Evolutionary conservation across 1,140 invertebrate genomes (phyloP), one percentile per base, ranked within the genome.

Genomic region (Drosophila ambigua): DNA sequence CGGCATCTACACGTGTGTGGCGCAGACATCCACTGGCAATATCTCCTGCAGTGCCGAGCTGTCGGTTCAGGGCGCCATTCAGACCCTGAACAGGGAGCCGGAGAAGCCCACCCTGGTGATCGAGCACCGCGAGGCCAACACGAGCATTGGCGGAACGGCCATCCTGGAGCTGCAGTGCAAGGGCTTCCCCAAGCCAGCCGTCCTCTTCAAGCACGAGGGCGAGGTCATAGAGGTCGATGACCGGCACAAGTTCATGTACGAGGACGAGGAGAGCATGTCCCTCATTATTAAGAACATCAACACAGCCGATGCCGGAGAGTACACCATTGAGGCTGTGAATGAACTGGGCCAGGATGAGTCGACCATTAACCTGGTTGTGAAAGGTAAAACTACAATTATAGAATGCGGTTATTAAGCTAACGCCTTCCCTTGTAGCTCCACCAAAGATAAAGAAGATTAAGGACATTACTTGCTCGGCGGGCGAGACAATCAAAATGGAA

Each of bases 1-100:
- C 24, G 98, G 98, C 5, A 93, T 98, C 4, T 99, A 99, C 91
- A 99, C 98, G 0, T 99, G 98, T 82, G 97, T 98, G 1, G 98
- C 98, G 0, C 97, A 97, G 85, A 99, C 98, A 1, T 95, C 95
- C 31, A 96, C 96, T 64, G 98, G 97, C 41, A 97, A 97, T 80
- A 98, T 99, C 52, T 98, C 97, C 45, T 98, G 97, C 92, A 97
- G 96, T 84, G 98, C 98, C 5, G 97, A 98, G 85, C 93, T 98
- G 2, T 98, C 97, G 13, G 97, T 98, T 2, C 97, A 98, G 94
- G 95, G 96, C 45, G 94, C 96, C 0, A 95, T 98, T 2, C 95
- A 97, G 85, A 96, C 97, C 67, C 90, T 98, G 16, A 91, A 96
- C 69, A 94, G 95, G 61, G 96, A 98, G 91, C 97, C 97, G 0